Base-by-base conservation (phyloP, 2,113 vertebrate species). In the Notiomystis cincta region DNA sequence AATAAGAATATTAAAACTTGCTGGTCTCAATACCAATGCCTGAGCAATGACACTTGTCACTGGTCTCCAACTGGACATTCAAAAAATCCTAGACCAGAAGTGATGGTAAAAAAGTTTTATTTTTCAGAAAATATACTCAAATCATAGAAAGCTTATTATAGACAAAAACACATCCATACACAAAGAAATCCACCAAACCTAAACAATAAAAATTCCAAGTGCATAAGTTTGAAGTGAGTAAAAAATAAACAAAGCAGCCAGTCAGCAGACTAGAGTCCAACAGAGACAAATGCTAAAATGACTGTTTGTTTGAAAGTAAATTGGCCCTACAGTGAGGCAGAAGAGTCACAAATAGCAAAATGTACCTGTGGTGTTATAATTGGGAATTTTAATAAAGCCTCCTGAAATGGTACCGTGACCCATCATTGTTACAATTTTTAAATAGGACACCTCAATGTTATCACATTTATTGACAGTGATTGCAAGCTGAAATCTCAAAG, bases 351-450 rank as follows among this genome's bases (percentile, higher is more conserved):
- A 73, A 61, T 6, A 65, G 6, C 5, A 90, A 65, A 92, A 86
- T 19, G 2, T 53, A 2, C 7, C 30, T 57, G 4, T 0, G 0
- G 11, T 38, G 6, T 45, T 71, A 40, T 51, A 38, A 53, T 4
- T 24, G 15, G 37, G 69, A 90, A 62, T 67, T 70, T 9, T n/a
- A 82, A 60, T 44, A 56, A 57, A 13, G 4, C 13, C 5, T 53
- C 61, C 24, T 81, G 60, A 87, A 80, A 51, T 8, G 27, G 10
- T 37, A 22, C 4, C 27, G 22, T 44, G 14, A 23, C 8, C 15
- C 15, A 48, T n/a, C 14, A 30, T 45, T 40, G 9, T 67, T 71
- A 31, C 12, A 86, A 19, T 33, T 28, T 82, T 62, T 71, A 48
- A 9, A 42, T 28, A 57, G 4, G 10, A 38, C 4, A 8, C 22